Evolutionary conservation across 2,888 invertebrate genomes (phyloP).

Genomic region (Noctua janthina): DNA sequence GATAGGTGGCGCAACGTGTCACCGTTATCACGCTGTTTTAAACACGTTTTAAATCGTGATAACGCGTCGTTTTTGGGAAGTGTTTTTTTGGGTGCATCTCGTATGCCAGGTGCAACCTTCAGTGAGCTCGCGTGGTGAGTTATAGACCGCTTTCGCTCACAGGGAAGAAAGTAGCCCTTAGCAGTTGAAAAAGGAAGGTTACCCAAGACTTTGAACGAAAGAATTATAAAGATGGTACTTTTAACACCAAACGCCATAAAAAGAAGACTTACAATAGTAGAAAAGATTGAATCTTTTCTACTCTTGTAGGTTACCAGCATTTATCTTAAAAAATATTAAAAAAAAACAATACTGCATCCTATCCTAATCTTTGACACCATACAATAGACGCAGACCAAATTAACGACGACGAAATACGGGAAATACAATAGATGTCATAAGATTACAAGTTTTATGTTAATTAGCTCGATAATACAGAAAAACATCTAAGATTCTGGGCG

Average conservation of each 20-base stretch:
- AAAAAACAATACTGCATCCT: background rate
- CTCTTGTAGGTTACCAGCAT: background rate
- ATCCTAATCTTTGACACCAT: slow-evolving; percentile 17
- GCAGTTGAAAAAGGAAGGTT: background rate
- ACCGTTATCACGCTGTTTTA: slow-evolving; percentile 42
- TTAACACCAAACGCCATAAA: background rate
- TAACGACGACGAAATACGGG: slow-evolving; percentile 51
- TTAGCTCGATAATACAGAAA: slow-evolving; percentile 56
- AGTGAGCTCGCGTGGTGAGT: background rate
- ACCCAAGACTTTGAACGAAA: background rate
- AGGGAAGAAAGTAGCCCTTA: background rate
- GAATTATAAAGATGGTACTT: background rate
- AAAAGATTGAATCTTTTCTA: background rate
- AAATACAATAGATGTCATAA: slow-evolving; percentile 54
- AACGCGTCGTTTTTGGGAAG: background rate
- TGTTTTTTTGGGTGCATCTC: background rate
- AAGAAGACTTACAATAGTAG: background rate
- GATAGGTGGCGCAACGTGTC: slow-evolving; percentile 51
- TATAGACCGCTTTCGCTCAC: background rate
- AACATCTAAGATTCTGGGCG: slow-evolving; percentile 58
- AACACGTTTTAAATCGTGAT: slow-evolving; percentile 48
- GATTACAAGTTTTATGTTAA: slow-evolving; percentile 65
- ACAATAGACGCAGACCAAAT: slow-evolving; percentile 36
- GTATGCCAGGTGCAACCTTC: background rate
- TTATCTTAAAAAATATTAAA: background rate